Conservation (phyloP, 2,113 vertebrate genomes). For the Gnathochromis pfefferi region DNA sequence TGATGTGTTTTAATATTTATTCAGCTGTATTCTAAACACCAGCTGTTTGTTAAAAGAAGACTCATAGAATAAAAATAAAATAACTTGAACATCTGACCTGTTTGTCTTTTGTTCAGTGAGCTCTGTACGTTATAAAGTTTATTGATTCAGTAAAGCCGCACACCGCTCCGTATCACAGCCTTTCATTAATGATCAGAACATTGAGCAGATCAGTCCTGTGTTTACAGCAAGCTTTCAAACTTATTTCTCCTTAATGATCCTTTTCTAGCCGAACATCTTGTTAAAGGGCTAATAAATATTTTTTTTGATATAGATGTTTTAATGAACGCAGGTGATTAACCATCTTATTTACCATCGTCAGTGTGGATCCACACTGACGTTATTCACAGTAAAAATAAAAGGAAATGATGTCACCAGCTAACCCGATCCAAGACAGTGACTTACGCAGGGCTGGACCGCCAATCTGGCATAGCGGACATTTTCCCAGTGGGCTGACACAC, state of each 20-base stretch:
- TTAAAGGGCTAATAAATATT: background rate
- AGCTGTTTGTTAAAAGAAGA: background rate
- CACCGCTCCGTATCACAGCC: background rate
- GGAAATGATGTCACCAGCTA: background rate
- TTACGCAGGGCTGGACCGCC: fast-evolving
- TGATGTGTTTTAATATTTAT: background rate
- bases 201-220: background rate
- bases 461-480: background rate
- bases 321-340: background rate
- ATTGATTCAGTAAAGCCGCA: background rate
- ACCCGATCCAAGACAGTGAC: background rate
- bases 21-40: background rate
- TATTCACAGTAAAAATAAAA: background rate
- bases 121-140: background rate
- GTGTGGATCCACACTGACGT: fast-evolving
- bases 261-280: background rate
- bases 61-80: background rate
- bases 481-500: background rate
- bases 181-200: background rate
- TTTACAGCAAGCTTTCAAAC: background rate
- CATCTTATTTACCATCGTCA: background rate
- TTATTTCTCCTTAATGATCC: background rate
- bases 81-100: background rate
- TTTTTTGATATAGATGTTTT: background rate
- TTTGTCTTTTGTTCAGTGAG: background rate